phyloP scores from a whole-genome alignment of 2,113 vertebrate genomes.

The Phoxinus phoxinus region DNA sequence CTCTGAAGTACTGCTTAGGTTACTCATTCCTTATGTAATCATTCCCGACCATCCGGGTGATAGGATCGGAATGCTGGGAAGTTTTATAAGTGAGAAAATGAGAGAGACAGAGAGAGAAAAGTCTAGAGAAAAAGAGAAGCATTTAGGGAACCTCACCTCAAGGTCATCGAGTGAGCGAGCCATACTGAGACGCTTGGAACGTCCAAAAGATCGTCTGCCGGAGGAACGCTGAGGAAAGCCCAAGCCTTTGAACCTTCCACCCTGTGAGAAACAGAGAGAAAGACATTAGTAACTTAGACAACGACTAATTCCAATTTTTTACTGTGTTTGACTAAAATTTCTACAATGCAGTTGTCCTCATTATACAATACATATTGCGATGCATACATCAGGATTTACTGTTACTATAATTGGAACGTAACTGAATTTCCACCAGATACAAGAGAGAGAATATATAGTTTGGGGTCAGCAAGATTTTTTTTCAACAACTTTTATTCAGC shows the following conservation, averaged over 20 bases:
- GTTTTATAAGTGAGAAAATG: slow-evolving; percentile 9
- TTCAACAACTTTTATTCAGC: too few relatives aligned
- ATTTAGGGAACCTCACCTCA: slow-evolving; percentile 79
- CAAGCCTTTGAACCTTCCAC: slow-evolving; percentile 79
- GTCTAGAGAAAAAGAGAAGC: neutral
- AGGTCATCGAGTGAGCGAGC: slow-evolving; percentile 94
- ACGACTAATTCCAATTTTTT: neutral
- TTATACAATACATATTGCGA: neutral
- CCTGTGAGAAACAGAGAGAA: slow-evolving; percentile 72
- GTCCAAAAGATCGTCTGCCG: slow-evolving; percentile 85
- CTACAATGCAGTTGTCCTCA: neutral
- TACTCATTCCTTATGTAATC: slow-evolving; percentile 47
- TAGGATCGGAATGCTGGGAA: slow-evolving; percentile 32
- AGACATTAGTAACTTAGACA: neutral
- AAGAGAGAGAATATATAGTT: too few relatives aligned
- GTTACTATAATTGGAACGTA: neutral
- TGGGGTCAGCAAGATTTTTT: too few relatives aligned
- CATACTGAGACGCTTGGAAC: slow-evolving; percentile 87
- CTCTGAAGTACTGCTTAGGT: slow-evolving; percentile 30
- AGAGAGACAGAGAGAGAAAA: neutral
- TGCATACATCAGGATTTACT: neutral
- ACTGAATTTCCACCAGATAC: too few relatives aligned
- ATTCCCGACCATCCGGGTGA: slow-evolving; percentile 24
- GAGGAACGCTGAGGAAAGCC: slow-evolving; percentile 84
- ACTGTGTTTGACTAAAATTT: neutral